phyloP scores from a whole-genome alignment of 2,888 invertebrate genomes.

The Leucophenga montana region DNA sequence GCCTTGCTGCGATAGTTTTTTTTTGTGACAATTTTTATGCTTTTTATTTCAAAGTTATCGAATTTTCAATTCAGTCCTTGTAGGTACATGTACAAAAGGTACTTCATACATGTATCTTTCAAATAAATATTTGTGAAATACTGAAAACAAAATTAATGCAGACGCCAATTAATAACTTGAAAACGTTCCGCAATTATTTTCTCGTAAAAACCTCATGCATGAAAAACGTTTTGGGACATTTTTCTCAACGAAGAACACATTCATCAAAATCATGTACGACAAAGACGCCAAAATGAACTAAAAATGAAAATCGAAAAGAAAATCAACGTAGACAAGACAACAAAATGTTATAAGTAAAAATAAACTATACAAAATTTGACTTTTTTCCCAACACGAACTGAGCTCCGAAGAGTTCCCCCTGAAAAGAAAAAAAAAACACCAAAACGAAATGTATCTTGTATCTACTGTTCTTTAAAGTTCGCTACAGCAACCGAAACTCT shows the following conservation, averaged over 20 bases:
- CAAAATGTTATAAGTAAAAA: constrained; percentile 41
- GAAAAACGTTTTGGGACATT: constrained; percentile 62
- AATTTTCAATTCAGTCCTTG: no score
- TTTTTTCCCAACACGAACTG: constrained; percentile 3
- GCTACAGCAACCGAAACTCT: constrained; percentile 13
- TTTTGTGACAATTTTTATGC: no score
- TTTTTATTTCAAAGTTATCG: no score
- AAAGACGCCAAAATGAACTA: constrained; percentile 22
- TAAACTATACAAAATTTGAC: constrained; percentile 50
- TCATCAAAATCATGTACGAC: constrained; percentile 59
- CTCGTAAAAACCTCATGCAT: constrained; percentile 64
- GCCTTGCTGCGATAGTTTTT: no score
- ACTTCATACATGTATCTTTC: no score
- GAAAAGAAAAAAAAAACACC: no score
- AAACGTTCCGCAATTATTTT: constrained; percentile 66
- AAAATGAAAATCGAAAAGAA: constrained; percentile 17
- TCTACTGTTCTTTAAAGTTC: constrained; percentile 31
- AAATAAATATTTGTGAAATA: neutral
- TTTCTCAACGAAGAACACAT: constrained; percentile 65
- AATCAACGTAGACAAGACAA: neutral
- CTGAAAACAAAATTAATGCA: constrained; percentile 31
- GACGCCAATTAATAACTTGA: constrained; percentile 64
- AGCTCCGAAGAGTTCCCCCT: neutral
- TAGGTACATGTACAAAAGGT: no score
- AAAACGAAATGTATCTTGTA: constrained; percentile 29